Base-by-base conservation (phyloP, 2,113 vertebrate genomes). In the Empidonax traillii region DNA sequence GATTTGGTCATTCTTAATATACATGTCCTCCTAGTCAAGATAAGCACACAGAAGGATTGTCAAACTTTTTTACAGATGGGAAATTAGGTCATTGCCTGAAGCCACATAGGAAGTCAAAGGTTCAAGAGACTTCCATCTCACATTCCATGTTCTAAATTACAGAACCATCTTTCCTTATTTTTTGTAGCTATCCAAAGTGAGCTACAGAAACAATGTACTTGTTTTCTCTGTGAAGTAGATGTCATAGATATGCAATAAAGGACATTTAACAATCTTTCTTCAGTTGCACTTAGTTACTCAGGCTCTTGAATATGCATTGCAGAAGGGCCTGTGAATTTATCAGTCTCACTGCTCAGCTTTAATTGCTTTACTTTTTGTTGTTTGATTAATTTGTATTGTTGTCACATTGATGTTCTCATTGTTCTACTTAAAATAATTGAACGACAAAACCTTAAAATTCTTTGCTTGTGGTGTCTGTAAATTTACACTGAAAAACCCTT, bases 381-480 rank as follows among this genome's bases (percentile, higher is more conserved):
- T 95, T 95, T 87, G 93, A 95, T 96, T 94, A 94, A 89, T 94
- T 91, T 77, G 82, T 82, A 81, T 93, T 87, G 58, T 82, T 69
- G 52, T 39, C 33, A 12, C 31, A 63, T 74, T 94, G 87, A 88
- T 89, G 73, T 85, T 74, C 81, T 83, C 58, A 13, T 74, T 88
- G 85, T 80, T 91, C 85, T 85, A 90, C 53, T 88, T 88, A 86
- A 92, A 96, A 97, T 96, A 94, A 88, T 94, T 86, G 63, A 93
- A 39, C 77, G 91, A 96, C 1, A 3, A 71, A 90, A 80, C 19
- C n/a, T 91, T 79, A 66, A 81, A 63, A 93, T 87, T 87, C 87
- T 73, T 78, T 87, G 39, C 33, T 24, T 81, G 68, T 30, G 7
- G 2, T 66, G 5, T 63, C 83, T 92, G 25, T 87, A 90, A 94